Evolutionary conservation across 2,888 invertebrate species (phyloP).

Genomic region (Dromius quadrimaculatus): DNA sequence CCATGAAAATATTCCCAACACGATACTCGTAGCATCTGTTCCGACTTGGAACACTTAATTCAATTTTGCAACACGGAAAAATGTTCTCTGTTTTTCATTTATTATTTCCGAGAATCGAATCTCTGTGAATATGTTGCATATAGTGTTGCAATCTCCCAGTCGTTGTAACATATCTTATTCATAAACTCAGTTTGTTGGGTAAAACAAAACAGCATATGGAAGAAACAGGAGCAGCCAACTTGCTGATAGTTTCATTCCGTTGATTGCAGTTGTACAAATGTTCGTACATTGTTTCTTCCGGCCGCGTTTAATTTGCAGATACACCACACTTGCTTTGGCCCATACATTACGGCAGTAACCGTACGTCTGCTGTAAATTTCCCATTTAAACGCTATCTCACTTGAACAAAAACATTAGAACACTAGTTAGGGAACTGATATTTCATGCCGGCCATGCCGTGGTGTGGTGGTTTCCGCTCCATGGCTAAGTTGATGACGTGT

Average conservation of each 20-base stretch:
- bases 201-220: constrained; percentile 1
- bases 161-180: too few species aligned
- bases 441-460: constrained; percentile 12
- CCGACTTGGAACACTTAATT: too few species aligned
- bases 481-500: background rate
- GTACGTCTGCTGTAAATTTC: constrained; percentile 43
- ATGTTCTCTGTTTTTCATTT: too few species aligned
- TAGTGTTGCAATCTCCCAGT: too few species aligned
- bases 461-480: constrained; percentile 2
- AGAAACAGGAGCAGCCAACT: background rate
- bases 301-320: constrained; percentile 49
- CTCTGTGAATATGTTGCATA: too few species aligned
- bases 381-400: constrained; percentile 51
- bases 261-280: constrained; percentile 28
- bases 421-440: constrained; percentile 47
- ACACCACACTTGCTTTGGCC: constrained; percentile 24
- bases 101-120: too few species aligned
- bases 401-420: constrained; percentile 49
- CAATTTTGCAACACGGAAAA: too few species aligned
- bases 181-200: too few species aligned
- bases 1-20: too few species aligned
- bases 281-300: constrained; percentile 41
- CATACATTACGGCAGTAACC: constrained; percentile 39
- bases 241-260: constrained; percentile 35
- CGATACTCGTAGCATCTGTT: too few species aligned